Evolutionary conservation across 2,113 vertebrate genomes (phyloP).

Genomic region (Platanista minor): DNA sequence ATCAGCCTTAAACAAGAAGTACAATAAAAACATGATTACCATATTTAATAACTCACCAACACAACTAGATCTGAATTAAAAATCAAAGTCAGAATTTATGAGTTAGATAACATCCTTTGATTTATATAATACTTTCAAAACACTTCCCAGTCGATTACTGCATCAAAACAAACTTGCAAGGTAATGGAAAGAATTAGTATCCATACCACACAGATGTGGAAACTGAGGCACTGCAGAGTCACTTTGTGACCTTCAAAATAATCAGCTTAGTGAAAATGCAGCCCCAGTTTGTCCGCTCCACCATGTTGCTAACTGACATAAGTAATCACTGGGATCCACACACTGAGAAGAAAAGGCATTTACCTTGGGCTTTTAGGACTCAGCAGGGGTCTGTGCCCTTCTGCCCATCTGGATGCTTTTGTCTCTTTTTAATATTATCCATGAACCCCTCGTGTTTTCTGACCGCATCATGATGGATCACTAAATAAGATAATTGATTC

Average conservation of each 20-base stretch:
- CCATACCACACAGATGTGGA: background rate
- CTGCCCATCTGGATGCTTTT: constrained; percentile 41
- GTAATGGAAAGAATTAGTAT: background rate
- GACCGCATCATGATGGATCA: background rate
- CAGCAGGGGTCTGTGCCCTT: background rate
- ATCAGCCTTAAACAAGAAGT: background rate
- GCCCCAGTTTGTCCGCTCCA: background rate
- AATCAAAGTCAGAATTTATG: background rate
- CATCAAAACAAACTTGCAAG: background rate
- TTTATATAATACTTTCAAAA: background rate
- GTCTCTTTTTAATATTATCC: constrained; percentile 56
- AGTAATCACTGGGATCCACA: background rate
- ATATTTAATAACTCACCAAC: background rate
- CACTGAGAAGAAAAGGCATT: background rate
- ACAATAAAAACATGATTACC: background rate
- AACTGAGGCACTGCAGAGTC: background rate
- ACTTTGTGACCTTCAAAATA: background rate
- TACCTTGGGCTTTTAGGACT: background rate
- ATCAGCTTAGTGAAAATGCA: background rate
- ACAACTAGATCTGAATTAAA: background rate
- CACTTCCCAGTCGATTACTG: background rate
- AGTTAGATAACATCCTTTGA: constrained; percentile 26
- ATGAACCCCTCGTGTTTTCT: constrained; percentile 47
- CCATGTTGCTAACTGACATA: background rate
- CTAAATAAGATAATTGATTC: constrained; percentile 30